Conservation (phyloP, 2,797 vertebrate species). For the Chiroxiphia lanceolata region DNA sequence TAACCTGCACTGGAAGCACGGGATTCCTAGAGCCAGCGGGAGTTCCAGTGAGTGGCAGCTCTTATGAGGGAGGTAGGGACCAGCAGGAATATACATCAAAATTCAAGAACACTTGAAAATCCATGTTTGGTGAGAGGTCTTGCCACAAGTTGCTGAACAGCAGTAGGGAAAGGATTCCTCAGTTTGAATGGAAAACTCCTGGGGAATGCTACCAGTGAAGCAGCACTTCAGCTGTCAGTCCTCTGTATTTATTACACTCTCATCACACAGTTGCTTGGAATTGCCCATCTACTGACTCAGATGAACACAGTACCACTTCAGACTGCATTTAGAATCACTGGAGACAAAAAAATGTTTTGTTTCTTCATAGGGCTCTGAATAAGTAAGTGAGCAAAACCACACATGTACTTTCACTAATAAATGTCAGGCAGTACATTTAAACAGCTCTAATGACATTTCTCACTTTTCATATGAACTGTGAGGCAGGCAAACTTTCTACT, state of each 20-base stretch:
- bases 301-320: neutral
- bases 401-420: neutral
- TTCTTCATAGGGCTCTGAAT: neutral
- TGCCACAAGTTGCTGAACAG: neutral
- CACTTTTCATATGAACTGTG: neutral
- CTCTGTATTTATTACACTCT: neutral
- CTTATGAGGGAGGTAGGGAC: neutral
- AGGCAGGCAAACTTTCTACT: neutral
- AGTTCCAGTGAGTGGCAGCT: neutral
- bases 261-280: neutral
- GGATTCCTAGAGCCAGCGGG: neutral
- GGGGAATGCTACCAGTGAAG: neutral
- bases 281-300: neutral
- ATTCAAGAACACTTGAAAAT: constrained; percentile 4
- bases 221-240: constrained; percentile 12
- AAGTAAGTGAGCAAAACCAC: neutral
- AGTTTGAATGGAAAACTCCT: constrained; percentile 10
- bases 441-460: neutral
- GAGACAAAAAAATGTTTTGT: neutral
- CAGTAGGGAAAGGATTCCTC: constrained; percentile 7
- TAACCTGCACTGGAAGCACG: neutral
- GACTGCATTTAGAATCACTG: neutral
- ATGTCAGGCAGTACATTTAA: neutral
- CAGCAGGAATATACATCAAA: constrained; percentile 25
- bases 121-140: neutral